phyloP scores from a whole-genome alignment of 2,888 invertebrate species.

The Galerucella nymphaeae region DNA sequence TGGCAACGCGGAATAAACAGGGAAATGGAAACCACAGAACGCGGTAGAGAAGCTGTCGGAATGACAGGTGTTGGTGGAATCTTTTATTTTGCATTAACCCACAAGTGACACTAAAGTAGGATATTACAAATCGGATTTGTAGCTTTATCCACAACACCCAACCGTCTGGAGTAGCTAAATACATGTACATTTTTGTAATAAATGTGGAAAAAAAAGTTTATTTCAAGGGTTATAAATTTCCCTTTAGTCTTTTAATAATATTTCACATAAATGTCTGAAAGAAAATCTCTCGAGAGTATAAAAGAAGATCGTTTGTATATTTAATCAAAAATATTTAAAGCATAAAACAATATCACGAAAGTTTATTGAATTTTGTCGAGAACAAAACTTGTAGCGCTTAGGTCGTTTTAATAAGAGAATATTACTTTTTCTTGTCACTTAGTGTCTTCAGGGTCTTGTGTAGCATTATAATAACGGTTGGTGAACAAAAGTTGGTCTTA shows the following conservation, averaged over 20 bases:
- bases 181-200: no score
- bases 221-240: no score
- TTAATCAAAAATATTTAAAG: neutral
- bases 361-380: neutral
- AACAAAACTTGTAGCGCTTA: conserved; percentile 1
- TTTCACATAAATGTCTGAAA: neutral
- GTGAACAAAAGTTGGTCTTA: neutral
- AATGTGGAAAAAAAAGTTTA: no score
- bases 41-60: no score
- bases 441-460: neutral
- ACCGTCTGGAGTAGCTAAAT: no score
- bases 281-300: neutral
- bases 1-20: no score
- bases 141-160: no score
- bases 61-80: no score
- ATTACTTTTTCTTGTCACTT: neutral
- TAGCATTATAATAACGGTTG: neutral
- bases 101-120: no score
- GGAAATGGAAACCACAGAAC: no score
- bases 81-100: no score
- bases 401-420: neutral
- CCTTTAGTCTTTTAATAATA: neutral
- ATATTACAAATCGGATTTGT: no score
- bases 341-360: neutral
- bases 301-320: neutral